Evolutionary conservation across 1,140 invertebrate species (phyloP), one percentile per base, ranked within the genome.

Genomic region (Scaptodrosophila lebanonensis): DNA sequence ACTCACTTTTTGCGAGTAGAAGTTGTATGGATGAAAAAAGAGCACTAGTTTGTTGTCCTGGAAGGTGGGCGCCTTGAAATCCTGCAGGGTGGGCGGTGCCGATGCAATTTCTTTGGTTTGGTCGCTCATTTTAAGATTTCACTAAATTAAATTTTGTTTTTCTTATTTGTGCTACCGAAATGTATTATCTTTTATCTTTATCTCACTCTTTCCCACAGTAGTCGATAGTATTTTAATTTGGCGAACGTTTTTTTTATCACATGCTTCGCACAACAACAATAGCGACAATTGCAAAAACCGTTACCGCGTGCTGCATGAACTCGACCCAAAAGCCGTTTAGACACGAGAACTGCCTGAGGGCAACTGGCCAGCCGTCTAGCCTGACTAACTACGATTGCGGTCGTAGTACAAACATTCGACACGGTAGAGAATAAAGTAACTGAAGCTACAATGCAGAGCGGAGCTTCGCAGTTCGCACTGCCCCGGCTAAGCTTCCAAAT

Each of bases 1-100:
- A 79, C 83, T 67, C 89, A 93, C 93, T 91, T 93, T 93, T 89
- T 93, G 92, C 4, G 92, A 92, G 83, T 93, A 93, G 85, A 92
- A 93, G 57, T 92, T 93, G 73, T 92, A 92, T 29, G 90, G 91
- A 87, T 92, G 91, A 66, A 92, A 91, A 83, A 93, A 93, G 15
- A 93, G 84, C 45, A 91, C 83, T 43, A 92, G 84, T 50, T 91
- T 89, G 73, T 87, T 56, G 8, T 73, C 66, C 50, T 61, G 54
- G 35, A 86, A 82, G 6, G 40, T 43, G 2, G 84, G 84, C 11
- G 83, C 68, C 39, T 70, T 83, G 38, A 86, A 86, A 13, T 83
- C 63, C 56, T 58, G 49, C 9, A 60, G 7, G 6, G 25, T 29
- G 4, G 65, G 57, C 13, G 51, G 20, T 20, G 30, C 33, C 30